Evolutionary conservation across 37 sponge, comb jelly and placozoan species (phyloP).

Genomic region (Axinella damicornis): DNA sequence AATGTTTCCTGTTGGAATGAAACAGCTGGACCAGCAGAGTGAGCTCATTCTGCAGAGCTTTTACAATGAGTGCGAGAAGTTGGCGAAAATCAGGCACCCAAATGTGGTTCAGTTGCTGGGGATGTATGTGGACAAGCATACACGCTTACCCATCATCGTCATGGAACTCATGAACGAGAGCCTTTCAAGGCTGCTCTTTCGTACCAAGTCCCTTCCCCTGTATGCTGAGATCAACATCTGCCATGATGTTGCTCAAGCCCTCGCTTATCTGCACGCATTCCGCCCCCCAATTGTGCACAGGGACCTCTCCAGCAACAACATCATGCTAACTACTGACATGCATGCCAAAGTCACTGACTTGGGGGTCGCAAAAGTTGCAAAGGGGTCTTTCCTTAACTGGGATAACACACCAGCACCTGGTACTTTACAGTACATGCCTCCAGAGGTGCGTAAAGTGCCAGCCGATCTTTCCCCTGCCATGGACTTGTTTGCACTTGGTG

Average conservation of each 20-base stretch:
- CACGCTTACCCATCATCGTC: slow-evolving; percentile 51
- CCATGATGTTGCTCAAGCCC: slow-evolving; percentile 52
- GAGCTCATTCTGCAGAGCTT: slow-evolving; percentile 53
- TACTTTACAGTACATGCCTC: slow-evolving; percentile 57
- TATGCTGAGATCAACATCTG: slow-evolving; percentile 53
- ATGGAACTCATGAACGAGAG: slow-evolving; percentile 63
- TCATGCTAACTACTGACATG: slow-evolving; percentile 30
- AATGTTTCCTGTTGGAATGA: slow-evolving; percentile 46
- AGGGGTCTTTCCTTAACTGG: slow-evolving; percentile 32
- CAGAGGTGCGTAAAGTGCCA: slow-evolving; percentile 49
- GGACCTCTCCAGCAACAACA: slow-evolving; percentile 64
- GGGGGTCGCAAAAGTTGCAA: slow-evolving; percentile 58
- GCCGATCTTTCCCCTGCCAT: slow-evolving; percentile 50
- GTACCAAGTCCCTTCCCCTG: slow-evolving; percentile 43
- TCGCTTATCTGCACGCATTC: slow-evolving; percentile 54
- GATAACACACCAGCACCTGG: slow-evolving; percentile 63
- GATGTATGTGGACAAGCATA: slow-evolving; percentile 28
- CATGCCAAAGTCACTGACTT: slow-evolving; percentile 64
- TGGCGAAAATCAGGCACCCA: slow-evolving; percentile 52
- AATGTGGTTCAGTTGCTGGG: slow-evolving; percentile 60
- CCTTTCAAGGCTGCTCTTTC: slow-evolving; percentile 33
- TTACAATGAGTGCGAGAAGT: slow-evolving; percentile 53
- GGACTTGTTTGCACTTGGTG: slow-evolving; percentile 60
- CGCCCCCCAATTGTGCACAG: slow-evolving; percentile 56
- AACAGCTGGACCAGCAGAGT: slow-evolving; percentile 55